These are phyloP conservation scores for Cheilosia soror DNA, from an alignment of 2,888 invertebrate species.

Conservation along the genomic window DNA sequence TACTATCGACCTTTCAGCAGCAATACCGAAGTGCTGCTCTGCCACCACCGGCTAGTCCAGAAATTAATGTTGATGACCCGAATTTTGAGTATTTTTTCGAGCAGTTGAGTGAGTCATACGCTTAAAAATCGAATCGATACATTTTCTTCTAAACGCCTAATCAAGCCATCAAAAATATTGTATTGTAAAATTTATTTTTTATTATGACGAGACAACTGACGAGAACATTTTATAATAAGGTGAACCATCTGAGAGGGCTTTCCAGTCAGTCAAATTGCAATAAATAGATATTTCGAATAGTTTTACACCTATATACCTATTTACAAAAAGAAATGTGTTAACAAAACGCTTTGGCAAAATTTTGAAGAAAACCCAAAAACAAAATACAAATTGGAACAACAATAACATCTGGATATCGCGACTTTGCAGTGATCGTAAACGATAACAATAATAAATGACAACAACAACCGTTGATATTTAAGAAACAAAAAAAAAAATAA, in stretches of 20 bases:
- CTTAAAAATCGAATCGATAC: conserved; percentile 58
- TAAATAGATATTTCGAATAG: conserved; percentile 38
- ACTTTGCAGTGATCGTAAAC: conserved; percentile 75
- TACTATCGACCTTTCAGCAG: conserved; percentile 88
- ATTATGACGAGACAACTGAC: conserved; percentile 19
- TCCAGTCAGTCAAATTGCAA: conserved; percentile 58
- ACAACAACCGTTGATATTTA: conserved; percentile 60
- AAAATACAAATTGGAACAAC: conserved; percentile 67
- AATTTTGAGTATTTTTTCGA: conserved; percentile 75
- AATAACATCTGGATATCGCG: conserved; percentile 67
- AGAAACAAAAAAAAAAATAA: conserved; percentile 22
- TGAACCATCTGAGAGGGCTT: conserved; percentile 25
- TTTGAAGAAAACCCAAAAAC: conserved; percentile 57
- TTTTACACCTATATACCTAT: conserved; percentile 41
- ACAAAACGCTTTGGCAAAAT: conserved; percentile 55
- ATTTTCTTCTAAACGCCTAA: conserved; percentile 61
- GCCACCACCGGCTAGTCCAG: conserved; percentile 80
- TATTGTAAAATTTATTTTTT: conserved; percentile 30
- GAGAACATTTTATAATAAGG: conserved; percentile 2
- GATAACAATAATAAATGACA: conserved; percentile 62
- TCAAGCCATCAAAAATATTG: conserved; percentile 41
- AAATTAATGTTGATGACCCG: conserved; percentile 79
- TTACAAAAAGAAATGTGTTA: conserved; percentile 35
- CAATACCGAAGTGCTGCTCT: conserved; percentile 85
- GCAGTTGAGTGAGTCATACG: conserved; percentile 72